Conservation (phyloP, 2,888 invertebrate genomes). For the Phragmatobia fuliginosa region DNA sequence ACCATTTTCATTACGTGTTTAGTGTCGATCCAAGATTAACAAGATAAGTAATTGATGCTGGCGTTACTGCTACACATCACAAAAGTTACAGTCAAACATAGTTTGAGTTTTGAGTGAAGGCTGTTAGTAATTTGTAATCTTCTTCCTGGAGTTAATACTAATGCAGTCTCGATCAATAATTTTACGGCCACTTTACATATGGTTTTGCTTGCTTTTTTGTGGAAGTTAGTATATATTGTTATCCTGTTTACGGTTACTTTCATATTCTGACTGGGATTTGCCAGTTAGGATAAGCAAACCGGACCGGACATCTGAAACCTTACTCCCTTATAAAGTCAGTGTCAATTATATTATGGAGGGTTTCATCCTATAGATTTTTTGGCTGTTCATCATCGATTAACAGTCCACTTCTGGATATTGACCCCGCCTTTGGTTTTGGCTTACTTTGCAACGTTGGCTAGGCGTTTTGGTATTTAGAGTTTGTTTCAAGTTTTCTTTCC, state of each 20-base stretch:
- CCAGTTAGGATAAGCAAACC: too few relatives aligned
- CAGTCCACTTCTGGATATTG: too few relatives aligned
- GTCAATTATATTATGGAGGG: too few relatives aligned
- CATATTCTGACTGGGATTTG: neutral
- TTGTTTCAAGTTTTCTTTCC: too few relatives aligned
- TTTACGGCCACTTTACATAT: neutral
- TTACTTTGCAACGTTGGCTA: too few relatives aligned
- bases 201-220: neutral
- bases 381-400: too few relatives aligned
- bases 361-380: too few relatives aligned
- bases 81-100: neutral
- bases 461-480: too few relatives aligned
- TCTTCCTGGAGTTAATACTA: neutral
- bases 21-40: neutral
- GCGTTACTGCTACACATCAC: neutral
- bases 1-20: neutral
- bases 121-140: neutral
- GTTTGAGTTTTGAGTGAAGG: neutral
- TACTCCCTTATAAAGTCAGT: too few relatives aligned
- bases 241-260: neutral
- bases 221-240: neutral
- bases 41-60: neutral
- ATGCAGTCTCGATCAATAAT: neutral
- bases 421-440: too few relatives aligned
- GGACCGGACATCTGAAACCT: too few relatives aligned